Percentiles rank a stretch among this genome's conserved stretches.
Evolutionary conservation across 2,113 vertebrate species (phyloP).

Genomic region (Eonycteris spelaea): DNA sequence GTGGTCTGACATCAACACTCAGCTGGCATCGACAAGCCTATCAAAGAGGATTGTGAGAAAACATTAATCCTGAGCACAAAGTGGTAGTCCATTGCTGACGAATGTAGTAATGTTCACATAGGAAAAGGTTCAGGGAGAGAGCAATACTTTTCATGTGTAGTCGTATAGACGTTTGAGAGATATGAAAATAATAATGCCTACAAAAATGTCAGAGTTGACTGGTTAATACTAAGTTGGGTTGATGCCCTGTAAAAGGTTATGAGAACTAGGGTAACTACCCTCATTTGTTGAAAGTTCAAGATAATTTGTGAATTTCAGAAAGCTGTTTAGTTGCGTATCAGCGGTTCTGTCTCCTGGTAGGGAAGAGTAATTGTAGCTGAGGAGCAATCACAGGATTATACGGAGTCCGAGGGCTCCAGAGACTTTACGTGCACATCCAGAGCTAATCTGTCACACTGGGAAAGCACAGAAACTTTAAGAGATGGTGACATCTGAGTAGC

Average conservation of each 20-base stretch:
- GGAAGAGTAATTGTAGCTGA: neutral
- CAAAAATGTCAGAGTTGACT: neutral
- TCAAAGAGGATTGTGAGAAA: neutral
- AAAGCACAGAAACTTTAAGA: neutral
- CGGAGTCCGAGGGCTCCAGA: neutral
- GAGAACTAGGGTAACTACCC: neutral
- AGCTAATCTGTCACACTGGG: neutral
- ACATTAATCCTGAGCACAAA: neutral
- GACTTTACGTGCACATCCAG: neutral
- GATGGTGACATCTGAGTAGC: neutral
- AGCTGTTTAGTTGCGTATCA: neutral
- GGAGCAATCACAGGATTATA: neutral
- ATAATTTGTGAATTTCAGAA: neutral
- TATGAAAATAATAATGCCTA: neutral
- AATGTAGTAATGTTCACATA: neutral
- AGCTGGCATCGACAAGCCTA: neutral
- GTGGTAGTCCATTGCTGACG: neutral
- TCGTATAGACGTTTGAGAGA: neutral
- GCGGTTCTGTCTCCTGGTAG: neutral
- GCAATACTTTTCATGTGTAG: neutral
- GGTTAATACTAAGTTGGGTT: neutral
- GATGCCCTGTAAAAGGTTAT: neutral
- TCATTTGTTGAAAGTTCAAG: neutral
- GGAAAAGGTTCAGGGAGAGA: neutral
- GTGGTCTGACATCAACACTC: neutral